Percentiles rank a stretch among this genome's conserved stretches.
phyloP scores from a whole-genome alignment of 2,113 vertebrate species.

The Grus americana region DNA sequence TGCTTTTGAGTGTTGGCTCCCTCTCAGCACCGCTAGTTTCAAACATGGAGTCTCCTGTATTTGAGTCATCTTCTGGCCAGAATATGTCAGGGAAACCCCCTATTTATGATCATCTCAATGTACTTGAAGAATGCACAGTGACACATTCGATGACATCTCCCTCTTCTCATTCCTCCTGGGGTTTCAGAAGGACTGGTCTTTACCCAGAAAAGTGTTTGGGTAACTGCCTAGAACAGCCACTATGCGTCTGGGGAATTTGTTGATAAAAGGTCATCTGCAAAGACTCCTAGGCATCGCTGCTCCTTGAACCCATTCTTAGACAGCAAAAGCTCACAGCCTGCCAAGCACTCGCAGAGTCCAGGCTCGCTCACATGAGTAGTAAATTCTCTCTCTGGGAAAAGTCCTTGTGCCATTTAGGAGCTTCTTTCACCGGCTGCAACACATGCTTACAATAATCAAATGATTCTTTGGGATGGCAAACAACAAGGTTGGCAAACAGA shows the following conservation, averaged over 20 bases:
- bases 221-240: not conserved
- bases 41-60: not conserved
- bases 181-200: not conserved
- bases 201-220: not conserved
- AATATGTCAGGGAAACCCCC: not conserved
- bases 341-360: rapidly evolving
- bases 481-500: not conserved
- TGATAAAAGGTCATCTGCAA: not conserved
- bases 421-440: not conserved
- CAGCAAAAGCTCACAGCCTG: not conserved
- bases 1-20: not conserved
- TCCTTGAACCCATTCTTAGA: not conserved
- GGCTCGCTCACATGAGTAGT: rapidly evolving
- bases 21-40: not conserved
- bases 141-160: not conserved
- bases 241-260: not conserved
- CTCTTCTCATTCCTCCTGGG: not conserved
- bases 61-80: not conserved
- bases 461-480: not conserved
- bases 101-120: not conserved
- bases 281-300: not conserved
- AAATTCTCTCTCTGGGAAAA: not conserved
- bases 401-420: not conserved
- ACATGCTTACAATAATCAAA: not conserved
- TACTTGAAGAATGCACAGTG: not conserved